phyloP scores from a whole-genome alignment of 2,797 vertebrate species.

The Avahi laniger region DNA sequence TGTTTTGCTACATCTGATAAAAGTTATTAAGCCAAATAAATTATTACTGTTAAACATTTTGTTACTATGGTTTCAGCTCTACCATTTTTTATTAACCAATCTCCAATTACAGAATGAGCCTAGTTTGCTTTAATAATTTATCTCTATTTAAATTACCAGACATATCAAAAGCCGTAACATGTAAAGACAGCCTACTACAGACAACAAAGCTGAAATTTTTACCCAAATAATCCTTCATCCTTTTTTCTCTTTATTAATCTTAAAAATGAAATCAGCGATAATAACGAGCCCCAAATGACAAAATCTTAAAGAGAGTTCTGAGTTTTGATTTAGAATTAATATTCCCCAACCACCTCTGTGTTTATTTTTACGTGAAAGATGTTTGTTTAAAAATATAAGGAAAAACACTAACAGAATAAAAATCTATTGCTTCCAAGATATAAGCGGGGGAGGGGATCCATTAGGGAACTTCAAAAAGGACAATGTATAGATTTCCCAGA shows the following conservation, averaged over 20 bases:
- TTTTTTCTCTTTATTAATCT: neutral
- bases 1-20: neutral
- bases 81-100: conserved; percentile 9
- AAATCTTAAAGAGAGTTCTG: neutral
- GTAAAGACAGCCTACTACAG: neutral
- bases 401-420: neutral
- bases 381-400: neutral
- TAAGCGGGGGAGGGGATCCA: neutral
- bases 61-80: neutral
- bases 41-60: conserved; percentile 1
- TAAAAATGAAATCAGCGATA: neutral
- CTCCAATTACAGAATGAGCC: neutral
- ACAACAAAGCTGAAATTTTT: neutral
- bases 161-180: neutral
- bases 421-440: neutral
- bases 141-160: conserved; percentile 6
- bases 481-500: neutral
- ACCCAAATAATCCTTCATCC: neutral
- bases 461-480: neutral
- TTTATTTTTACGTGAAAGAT: neutral
- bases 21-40: conserved; percentile 22
- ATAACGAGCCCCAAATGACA: neutral
- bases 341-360: neutral
- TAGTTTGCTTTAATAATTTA: conserved; percentile 1
- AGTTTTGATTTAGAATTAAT: neutral